These are phyloP conservation scores for Eristalis intricaria DNA, from an alignment of 2,888 invertebrate genomes.

Conservation along the genomic window DNA sequence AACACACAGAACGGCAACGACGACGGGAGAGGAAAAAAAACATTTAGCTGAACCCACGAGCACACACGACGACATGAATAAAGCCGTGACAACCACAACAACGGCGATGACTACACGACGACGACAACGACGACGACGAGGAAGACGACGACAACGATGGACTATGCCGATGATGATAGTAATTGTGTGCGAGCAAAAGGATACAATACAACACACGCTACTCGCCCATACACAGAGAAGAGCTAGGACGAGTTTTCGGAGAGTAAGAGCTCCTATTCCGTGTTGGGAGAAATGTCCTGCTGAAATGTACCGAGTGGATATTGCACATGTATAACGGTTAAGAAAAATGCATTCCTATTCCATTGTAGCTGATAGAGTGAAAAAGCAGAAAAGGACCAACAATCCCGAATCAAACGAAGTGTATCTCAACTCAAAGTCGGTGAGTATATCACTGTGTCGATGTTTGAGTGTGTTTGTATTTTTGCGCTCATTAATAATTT, in stretches of 20 bases:
- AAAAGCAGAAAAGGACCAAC: background rate
- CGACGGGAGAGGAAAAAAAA: background rate
- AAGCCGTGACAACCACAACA: slow-evolving; percentile 71
- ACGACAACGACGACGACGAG: slow-evolving; percentile 59
- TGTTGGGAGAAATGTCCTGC: slow-evolving; percentile 16
- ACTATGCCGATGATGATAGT: slow-evolving; percentile 59
- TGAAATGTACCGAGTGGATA: slow-evolving; percentile 13
- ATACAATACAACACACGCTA: slow-evolving; percentile 38
- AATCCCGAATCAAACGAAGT: background rate
- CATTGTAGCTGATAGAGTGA: slow-evolving; percentile 31
- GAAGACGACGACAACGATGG: slow-evolving; percentile 56
- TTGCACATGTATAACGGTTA: slow-evolving; percentile 63
- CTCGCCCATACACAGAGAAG: slow-evolving; percentile 37
- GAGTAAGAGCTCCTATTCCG: slow-evolving; percentile 23
- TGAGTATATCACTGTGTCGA: background rate
- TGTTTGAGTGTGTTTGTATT: slow-evolving; percentile 5
- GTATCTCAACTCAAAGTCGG: slow-evolving; percentile 11
- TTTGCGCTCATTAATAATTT: slow-evolving; percentile 66
- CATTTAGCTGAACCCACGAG: slow-evolving; percentile 56
- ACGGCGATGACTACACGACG: slow-evolving; percentile 53
- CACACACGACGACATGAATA: slow-evolving; percentile 71
- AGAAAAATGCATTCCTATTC: slow-evolving; percentile 42
- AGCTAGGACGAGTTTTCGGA: slow-evolving; percentile 34
- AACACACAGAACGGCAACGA: slow-evolving; percentile 8
- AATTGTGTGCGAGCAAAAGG: slow-evolving; percentile 72